Percentiles rank a stretch among this genome's conserved stretches.
phyloP scores from a whole-genome alignment of 2,888 invertebrate genomes.

The Agelastica alni region DNA sequence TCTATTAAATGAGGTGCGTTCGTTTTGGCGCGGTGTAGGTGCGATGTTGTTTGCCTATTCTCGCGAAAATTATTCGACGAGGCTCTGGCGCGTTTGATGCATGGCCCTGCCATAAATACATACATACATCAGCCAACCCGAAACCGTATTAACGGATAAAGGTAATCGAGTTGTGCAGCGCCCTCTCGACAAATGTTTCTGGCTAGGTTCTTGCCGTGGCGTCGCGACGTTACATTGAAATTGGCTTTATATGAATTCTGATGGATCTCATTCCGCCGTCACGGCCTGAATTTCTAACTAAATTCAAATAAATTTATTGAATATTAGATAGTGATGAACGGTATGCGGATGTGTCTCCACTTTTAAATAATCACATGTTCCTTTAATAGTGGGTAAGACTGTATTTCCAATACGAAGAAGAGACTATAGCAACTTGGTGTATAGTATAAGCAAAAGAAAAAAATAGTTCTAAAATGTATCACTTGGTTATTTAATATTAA shows the following conservation, averaged over 20 bases:
- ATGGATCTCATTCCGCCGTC: conserved; percentile 22
- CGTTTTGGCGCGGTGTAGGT: conserved; percentile 37
- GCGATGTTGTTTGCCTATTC: conserved; percentile 50
- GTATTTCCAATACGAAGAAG: too few species aligned
- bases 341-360: too few species aligned
- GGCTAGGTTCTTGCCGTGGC: conserved; percentile 27
- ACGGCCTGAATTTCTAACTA: conserved; percentile 32
- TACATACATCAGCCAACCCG: conserved; percentile 52
- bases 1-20: background rate
- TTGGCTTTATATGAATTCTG: conserved; percentile 37
- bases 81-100: conserved; percentile 51
- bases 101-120: conserved; percentile 54
- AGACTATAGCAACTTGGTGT: too few species aligned
- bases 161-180: conserved; percentile 47
- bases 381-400: too few species aligned
- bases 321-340: too few species aligned
- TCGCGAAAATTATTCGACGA: conserved; percentile 51
- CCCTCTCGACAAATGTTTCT: conserved; percentile 44
- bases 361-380: too few species aligned
- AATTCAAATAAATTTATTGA: conserved; percentile 27
- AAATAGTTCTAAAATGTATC: too few species aligned
- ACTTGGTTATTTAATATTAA: too few species aligned
- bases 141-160: conserved; percentile 48
- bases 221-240: conserved; percentile 24
- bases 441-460: too few species aligned